A percentile compares a stretch with the other conserved stretches of the same genome.
Evolutionary conservation across 1,140 invertebrate genomes (phyloP).

Genomic region (Drosophila lacertosa): DNA sequence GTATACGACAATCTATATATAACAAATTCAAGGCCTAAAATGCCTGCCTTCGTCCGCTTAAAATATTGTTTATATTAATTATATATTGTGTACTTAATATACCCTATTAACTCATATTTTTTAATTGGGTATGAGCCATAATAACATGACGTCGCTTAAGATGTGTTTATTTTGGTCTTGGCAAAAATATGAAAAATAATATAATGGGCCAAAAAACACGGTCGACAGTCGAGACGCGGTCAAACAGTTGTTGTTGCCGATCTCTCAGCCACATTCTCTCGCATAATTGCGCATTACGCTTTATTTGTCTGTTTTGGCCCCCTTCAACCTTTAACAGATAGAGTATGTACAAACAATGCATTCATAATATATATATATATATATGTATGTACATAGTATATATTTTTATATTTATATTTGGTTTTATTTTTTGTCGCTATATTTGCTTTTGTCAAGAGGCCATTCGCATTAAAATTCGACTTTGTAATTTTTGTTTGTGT

Average conservation of each 20-base stretch:
- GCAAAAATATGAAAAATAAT: slow-evolving; percentile 48
- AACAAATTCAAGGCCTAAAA: too few relatives aligned
- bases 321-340: slow-evolving; percentile 5
- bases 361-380: slow-evolving; percentile 13
- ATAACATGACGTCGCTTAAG: background rate
- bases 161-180: slow-evolving; percentile 48
- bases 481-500: slow-evolving; percentile 45
- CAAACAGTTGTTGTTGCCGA: slow-evolving; percentile 15
- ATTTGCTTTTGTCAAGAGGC: slow-evolving; percentile 73
- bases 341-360: slow-evolving; percentile 11
- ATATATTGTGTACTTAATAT: too few relatives aligned
- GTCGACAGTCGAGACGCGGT: slow-evolving; percentile 42
- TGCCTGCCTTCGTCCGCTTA: too few relatives aligned
- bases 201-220: slow-evolving; percentile 54
- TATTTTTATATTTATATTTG: slow-evolving; percentile 9
- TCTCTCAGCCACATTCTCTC: slow-evolving; percentile 20
- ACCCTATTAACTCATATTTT: background rate
- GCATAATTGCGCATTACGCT: slow-evolving; percentile 70
- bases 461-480: slow-evolving; percentile 74
- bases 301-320: slow-evolving; percentile 55
- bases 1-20: too few relatives aligned
- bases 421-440: slow-evolving; percentile 21
- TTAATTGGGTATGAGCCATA: slow-evolving; percentile 2
- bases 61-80: too few relatives aligned
- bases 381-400: slow-evolving; percentile 25